Evolutionary conservation across 2,888 invertebrate species (phyloP).

Genomic region (Ephialtes manifestator): DNA sequence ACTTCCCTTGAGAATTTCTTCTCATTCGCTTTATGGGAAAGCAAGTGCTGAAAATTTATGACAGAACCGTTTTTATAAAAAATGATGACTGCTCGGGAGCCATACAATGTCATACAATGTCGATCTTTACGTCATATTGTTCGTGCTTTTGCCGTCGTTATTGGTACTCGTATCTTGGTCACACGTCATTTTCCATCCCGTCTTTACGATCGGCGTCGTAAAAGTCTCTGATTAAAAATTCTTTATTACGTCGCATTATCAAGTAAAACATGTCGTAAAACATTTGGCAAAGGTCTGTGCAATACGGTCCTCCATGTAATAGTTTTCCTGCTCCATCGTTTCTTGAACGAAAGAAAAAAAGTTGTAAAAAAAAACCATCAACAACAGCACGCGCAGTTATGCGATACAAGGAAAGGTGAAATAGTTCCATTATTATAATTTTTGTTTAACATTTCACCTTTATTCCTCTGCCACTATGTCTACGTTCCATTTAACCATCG

Average conservation of each 20-base stretch:
- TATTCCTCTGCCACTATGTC: background rate
- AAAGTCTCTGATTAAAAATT: slow-evolving; percentile 65
- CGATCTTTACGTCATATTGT: background rate
- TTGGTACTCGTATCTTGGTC: slow-evolving; percentile 7
- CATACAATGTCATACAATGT: background rate
- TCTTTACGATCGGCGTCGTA: slow-evolving; percentile 50
- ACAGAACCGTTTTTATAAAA: background rate
- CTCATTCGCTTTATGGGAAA: background rate
- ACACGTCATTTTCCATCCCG: slow-evolving; percentile 39
- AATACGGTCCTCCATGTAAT: background rate
- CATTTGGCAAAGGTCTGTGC: background rate
- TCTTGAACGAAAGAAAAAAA: no score
- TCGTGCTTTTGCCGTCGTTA: slow-evolving; percentile 5
- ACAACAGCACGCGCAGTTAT: slow-evolving; percentile 12
- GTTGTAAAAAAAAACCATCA: background rate
- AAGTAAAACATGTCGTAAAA: slow-evolving; percentile 43
- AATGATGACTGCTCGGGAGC: background rate
- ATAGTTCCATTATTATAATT: slow-evolving; percentile 49
- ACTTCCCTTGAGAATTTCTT: background rate
- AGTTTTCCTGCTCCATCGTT: background rate
- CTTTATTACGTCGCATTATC: slow-evolving; percentile 53
- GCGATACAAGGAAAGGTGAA: slow-evolving; percentile 21
- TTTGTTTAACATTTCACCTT: slow-evolving; percentile 18
- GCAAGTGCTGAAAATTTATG: background rate
- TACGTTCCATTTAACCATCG: slow-evolving; percentile 10